phyloP scores from a whole-genome alignment of 2,113 vertebrate genomes.

The Nesogale talazaci region DNA sequence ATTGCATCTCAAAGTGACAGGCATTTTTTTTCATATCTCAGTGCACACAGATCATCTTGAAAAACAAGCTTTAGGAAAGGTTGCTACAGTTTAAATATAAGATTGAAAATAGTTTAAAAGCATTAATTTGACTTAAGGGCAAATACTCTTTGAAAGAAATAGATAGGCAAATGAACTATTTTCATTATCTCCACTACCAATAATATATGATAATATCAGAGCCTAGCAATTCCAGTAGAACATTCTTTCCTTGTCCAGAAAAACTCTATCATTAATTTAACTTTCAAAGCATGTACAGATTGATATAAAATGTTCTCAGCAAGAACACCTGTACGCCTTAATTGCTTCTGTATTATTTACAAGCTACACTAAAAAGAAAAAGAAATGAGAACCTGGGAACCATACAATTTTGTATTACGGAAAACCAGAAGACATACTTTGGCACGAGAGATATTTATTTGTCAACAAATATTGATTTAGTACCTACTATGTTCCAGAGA shows the following conservation, averaged over 20 bases:
- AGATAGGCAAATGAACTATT: slow-evolving; percentile 28
- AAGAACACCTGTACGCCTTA: slow-evolving; percentile 34
- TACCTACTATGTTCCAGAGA: background rate
- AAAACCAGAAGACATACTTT: background rate
- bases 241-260: background rate
- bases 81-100: background rate
- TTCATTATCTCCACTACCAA: slow-evolving; percentile 8
- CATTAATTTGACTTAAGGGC: background rate
- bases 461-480: background rate
- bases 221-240: background rate
- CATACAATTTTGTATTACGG: background rate
- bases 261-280: slow-evolving; percentile 35
- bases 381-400: background rate
- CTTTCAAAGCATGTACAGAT: slow-evolving; percentile 3
- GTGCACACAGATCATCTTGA: background rate
- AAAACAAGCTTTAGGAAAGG: background rate
- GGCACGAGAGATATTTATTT: background rate
- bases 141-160: background rate
- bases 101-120: slow-evolving; percentile 31
- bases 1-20: background rate
- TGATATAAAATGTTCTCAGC: slow-evolving; percentile 29
- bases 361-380: slow-evolving; percentile 7
- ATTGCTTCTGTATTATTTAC: slow-evolving; percentile 51
- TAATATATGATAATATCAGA: slow-evolving; percentile 24
- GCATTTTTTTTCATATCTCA: background rate